Percentiles rank a stretch among this genome's conserved stretches.
Conservation (phyloP, 2,888 invertebrate genomes). For the Cistogaster globosa region DNA sequence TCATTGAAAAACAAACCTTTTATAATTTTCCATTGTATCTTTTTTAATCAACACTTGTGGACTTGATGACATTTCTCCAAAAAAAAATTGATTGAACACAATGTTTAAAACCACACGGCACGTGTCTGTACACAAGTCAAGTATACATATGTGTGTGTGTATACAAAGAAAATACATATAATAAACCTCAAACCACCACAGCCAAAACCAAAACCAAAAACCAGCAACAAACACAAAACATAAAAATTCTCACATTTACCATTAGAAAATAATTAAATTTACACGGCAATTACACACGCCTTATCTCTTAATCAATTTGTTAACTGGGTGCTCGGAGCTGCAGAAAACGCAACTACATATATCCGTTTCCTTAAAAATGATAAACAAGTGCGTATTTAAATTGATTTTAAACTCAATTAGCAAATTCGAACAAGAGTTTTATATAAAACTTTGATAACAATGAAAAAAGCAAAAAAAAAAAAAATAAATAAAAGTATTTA, state of each 20-base stretch:
- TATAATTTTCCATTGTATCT: constrained; percentile 64
- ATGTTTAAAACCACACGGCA: constrained; percentile 69
- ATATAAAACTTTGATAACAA: constrained; percentile 24
- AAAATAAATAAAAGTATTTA: constrained; percentile 5
- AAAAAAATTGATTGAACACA: constrained; percentile 52
- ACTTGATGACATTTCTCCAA: constrained; percentile 61
- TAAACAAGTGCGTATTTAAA: constrained; percentile 75
- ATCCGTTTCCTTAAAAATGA: not conserved
- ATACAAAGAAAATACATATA: not conserved
- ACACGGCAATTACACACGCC: constrained; percentile 82
- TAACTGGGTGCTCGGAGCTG: constrained; percentile 15
- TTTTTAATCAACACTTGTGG: constrained; percentile 76
- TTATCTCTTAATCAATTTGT: constrained; percentile 29
- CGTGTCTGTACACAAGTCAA: constrained; percentile 73
- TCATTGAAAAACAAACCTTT: constrained; percentile 53
- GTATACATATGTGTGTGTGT: not conserved
- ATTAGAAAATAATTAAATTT: constrained; percentile 82
- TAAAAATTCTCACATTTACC: constrained; percentile 66
- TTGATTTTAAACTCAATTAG: constrained; percentile 84
- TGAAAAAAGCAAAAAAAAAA: constrained; percentile 22
- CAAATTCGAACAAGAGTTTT: constrained; percentile 69
- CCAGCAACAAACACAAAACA: constrained; percentile 61
- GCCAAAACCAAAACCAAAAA: constrained; percentile 48
- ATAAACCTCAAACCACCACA: constrained; percentile 52
- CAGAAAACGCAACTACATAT: not conserved